These are phyloP conservation scores for Lepidocyrtoides sp. DNA, from an alignment of 2,888 invertebrate species.

Conservation along the genomic window DNA sequence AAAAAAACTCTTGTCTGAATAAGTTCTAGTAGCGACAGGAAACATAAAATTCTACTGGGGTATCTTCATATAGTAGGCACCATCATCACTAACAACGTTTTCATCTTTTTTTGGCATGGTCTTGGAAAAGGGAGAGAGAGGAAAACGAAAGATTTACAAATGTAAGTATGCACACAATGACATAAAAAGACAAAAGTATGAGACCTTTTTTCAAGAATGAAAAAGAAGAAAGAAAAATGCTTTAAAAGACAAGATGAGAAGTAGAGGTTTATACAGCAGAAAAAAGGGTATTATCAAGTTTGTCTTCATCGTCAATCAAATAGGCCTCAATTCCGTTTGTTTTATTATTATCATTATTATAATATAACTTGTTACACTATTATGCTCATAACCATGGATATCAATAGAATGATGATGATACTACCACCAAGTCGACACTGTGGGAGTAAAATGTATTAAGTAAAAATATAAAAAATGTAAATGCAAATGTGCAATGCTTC, in stretches of 20 bases:
- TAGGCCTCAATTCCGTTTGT: neutral
- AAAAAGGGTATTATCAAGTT: neutral
- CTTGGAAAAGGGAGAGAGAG: neutral
- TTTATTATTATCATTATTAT: no score
- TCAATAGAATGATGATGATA: neutral
- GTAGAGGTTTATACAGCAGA: neutral
- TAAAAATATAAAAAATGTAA: neutral
- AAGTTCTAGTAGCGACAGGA: neutral
- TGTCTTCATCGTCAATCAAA: slow-evolving; percentile 12
- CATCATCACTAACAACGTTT: neutral
- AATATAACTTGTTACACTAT: slow-evolving; percentile 12
- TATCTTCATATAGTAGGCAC: neutral
- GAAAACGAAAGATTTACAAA: neutral
- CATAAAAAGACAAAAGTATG: neutral
- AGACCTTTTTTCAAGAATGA: neutral
- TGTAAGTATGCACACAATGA: neutral
- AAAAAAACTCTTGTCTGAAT: neutral
- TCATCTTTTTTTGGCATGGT: neutral
- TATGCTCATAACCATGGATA: neutral
- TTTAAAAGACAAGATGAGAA: neutral
- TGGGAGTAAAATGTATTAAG: no score
- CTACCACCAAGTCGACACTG: no score
- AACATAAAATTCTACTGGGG: neutral
- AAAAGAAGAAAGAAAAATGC: neutral
- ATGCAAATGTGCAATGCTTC: no score